Percentiles rank a stretch among this genome's conserved stretches.
Evolutionary conservation across 2,797 vertebrate species (phyloP).

Genomic region (Gymnothorax reevesii): DNA sequence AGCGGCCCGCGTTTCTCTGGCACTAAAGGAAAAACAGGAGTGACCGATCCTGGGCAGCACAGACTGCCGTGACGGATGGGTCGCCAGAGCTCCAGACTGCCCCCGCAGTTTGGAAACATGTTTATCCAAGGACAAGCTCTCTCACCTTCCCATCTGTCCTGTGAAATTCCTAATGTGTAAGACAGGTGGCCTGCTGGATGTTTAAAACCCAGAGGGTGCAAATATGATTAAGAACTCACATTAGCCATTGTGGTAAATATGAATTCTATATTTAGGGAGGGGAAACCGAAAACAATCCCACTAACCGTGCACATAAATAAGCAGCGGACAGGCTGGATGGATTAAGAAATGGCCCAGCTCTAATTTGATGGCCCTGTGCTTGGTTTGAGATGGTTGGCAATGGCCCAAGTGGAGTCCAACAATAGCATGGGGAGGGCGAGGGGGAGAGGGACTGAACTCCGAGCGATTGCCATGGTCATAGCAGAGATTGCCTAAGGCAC

Average conservation of each 20-base stretch:
- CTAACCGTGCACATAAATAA: slow-evolving; percentile 40
- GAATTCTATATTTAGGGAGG: slow-evolving; percentile 55
- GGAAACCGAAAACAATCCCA: slow-evolving; percentile 39
- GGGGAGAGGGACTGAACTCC: slow-evolving; percentile 1
- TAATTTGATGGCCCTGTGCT: slow-evolving; percentile 35
- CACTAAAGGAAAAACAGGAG: not conserved
- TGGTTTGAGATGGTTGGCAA: slow-evolving; percentile 37
- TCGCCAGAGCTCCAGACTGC: slow-evolving; percentile 62
- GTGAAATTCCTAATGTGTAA: slow-evolving; percentile 82
- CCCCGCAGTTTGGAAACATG: slow-evolving; percentile 69
- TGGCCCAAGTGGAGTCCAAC: slow-evolving; percentile 40
- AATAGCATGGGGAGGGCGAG: slow-evolving; percentile 14
- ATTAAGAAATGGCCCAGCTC: slow-evolving; percentile 30
- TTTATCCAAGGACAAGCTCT: slow-evolving; percentile 83
- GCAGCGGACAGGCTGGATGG: slow-evolving; percentile 26
- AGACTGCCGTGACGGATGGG: slow-evolving; percentile 59
- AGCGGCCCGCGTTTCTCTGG: slow-evolving; percentile 17
- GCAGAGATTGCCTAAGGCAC: not conserved
- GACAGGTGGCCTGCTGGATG: slow-evolving; percentile 85
- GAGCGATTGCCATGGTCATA: not conserved
- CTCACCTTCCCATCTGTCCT: slow-evolving; percentile 88
- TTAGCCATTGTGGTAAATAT: slow-evolving; percentile 72
- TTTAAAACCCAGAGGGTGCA: slow-evolving; percentile 79
- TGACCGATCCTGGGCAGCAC: slow-evolving; percentile 16
- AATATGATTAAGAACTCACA: slow-evolving; percentile 87